Conservation (phyloP, 2,113 vertebrate genomes). For the Tragulus kanchil region DNA sequence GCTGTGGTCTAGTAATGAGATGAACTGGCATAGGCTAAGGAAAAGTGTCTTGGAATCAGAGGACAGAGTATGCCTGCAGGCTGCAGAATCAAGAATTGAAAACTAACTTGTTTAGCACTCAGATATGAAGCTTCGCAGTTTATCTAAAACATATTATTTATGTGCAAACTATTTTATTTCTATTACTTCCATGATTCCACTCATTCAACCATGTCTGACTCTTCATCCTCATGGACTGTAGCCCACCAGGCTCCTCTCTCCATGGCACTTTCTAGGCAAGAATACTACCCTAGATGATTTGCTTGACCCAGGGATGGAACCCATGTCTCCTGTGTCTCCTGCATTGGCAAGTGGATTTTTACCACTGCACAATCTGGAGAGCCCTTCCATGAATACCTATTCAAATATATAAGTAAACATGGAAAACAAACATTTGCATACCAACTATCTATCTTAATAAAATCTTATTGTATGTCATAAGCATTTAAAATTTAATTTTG, state of each 20-base stretch:
- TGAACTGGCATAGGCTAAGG: not conserved
- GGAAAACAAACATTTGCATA: not conserved
- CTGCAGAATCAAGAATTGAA: not conserved
- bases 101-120: not conserved
- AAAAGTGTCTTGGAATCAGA: not conserved
- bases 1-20: not conserved
- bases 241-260: not conserved
- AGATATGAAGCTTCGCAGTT: not conserved
- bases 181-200: not conserved
- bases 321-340: not conserved
- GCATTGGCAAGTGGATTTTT: not conserved
- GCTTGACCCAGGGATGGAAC: not conserved
- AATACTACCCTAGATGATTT: not conserved
- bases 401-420: not conserved
- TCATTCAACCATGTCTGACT: not conserved
- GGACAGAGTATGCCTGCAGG: accelerated
- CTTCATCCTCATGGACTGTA: not conserved
- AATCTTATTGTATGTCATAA: not conserved
- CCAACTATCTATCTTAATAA: not conserved
- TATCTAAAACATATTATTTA: not conserved
- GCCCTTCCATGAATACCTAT: not conserved
- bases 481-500: not conserved
- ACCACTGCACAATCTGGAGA: not conserved
- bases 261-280: not conserved
- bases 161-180: not conserved